phyloP scores from a whole-genome alignment of 2,888 invertebrate genomes.

The Hypomecis punctinalis region DNA sequence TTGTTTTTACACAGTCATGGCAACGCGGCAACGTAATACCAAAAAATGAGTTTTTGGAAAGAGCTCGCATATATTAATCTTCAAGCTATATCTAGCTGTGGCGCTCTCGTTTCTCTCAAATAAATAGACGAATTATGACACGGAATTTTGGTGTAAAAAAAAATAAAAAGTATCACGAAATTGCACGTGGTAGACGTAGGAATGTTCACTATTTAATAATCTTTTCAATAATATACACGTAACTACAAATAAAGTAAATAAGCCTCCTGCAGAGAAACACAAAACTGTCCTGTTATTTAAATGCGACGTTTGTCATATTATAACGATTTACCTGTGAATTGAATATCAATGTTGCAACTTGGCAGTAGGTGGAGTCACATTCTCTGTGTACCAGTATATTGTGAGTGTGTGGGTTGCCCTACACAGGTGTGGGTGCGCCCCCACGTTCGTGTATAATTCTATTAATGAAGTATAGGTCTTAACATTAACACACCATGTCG shows the following conservation, averaged over 20 bases:
- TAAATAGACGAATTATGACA: too few relatives aligned
- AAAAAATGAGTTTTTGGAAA: too few relatives aligned
- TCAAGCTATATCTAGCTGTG: too few relatives aligned
- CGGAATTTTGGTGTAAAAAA: too few relatives aligned
- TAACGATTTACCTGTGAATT: conserved; percentile 57
- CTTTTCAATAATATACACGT: conserved; percentile 1
- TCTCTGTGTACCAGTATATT: conserved; percentile 52
- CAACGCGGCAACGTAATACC: too few relatives aligned
- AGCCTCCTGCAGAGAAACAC: conserved; percentile 26
- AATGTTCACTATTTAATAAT: neutral
- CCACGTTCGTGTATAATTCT: conserved; percentile 49
- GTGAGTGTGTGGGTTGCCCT: conserved; percentile 55
- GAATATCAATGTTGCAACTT: conserved; percentile 63
- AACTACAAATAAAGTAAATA: conserved; percentile 22
- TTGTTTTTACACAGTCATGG: too few relatives aligned
- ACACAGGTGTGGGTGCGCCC: conserved; percentile 65
- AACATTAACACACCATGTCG: conserved; percentile 48
- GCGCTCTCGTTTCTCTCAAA: too few relatives aligned
- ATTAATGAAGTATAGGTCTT: conserved; percentile 32
- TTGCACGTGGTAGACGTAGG: neutral
- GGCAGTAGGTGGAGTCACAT: conserved; percentile 67
- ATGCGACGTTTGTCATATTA: conserved; percentile 50
- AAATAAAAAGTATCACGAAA: too few relatives aligned
- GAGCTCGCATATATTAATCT: too few relatives aligned
- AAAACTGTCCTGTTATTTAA: conserved; percentile 38